Percentiles rank a stretch among this genome's conserved stretches.
Conservation (phyloP, 64 coral and sea anemone species). For the Platygyra sinensis region DNA sequence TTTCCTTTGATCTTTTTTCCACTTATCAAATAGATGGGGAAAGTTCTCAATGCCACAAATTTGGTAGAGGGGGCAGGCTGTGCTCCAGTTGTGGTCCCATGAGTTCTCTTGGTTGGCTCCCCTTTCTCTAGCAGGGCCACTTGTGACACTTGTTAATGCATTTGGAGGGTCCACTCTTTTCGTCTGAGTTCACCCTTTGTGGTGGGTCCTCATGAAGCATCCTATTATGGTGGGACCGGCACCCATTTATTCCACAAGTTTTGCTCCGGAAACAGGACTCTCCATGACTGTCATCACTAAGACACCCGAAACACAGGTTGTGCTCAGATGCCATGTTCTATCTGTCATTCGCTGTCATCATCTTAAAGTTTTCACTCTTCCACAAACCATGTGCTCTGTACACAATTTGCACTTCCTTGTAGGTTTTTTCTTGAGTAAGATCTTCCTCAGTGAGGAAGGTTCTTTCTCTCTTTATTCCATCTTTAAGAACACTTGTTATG, state of each 20-base stretch:
- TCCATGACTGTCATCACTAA: not conserved
- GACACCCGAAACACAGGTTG: slow-evolving; percentile 43
- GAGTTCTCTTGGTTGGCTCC: slow-evolving; percentile 46
- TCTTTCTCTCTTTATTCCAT: not conserved
- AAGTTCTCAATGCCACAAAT: slow-evolving; percentile 44
- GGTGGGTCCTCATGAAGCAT: not conserved
- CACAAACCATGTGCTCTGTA: slow-evolving; percentile 25
- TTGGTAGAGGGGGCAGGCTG: not conserved
- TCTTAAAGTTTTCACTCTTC: slow-evolving; percentile 23
- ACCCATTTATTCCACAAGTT: slow-evolving; percentile 2
- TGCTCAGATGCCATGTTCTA: slow-evolving; percentile 39
- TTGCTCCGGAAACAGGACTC: not conserved
- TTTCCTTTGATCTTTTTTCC: slow-evolving; percentile 34
- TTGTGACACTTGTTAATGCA: not conserved
- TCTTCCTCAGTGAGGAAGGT: not conserved
- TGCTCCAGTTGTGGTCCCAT: slow-evolving; percentile 8
- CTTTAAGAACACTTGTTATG: not conserved
- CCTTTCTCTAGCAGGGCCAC: slow-evolving; percentile 17
- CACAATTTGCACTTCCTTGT: too few relatives aligned
- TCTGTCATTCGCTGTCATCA: not conserved
- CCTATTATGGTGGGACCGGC: slow-evolving; percentile 1
- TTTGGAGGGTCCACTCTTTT: not conserved
- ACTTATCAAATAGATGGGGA: slow-evolving; percentile 25
- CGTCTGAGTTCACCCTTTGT: not conserved
- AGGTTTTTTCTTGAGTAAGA: not conserved